Percentiles rank a stretch among this genome's conserved stretches.
These are phyloP conservation scores for Myotis planiceps DNA, from an alignment of 2,797 vertebrate genomes.

Conservation along the genomic window DNA sequence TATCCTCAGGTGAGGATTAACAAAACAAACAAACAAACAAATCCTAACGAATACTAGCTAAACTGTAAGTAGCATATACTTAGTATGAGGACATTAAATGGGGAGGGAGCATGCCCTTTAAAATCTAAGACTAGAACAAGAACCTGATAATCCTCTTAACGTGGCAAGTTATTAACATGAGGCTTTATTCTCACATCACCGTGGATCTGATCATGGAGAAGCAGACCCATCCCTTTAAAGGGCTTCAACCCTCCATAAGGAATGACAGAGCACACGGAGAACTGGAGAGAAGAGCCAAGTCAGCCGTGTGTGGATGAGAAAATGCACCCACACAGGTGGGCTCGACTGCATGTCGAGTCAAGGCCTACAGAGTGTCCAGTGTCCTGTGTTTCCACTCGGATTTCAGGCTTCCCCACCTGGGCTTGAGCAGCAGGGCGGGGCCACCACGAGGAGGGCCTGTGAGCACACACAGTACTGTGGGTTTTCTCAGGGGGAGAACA, in stretches of 20 bases:
- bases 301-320: too few relatives aligned
- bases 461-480: too few relatives aligned
- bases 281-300: not conserved
- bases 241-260: not conserved
- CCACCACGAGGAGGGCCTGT: too few relatives aligned
- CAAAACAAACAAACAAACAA: too few relatives aligned
- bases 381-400: too few relatives aligned
- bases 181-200: not conserved
- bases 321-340: too few relatives aligned
- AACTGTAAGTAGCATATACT: not conserved
- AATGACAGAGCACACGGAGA: fast-evolving
- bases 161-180: not conserved
- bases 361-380: too few relatives aligned
- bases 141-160: not conserved
- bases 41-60: not conserved
- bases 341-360: too few relatives aligned
- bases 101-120: not conserved
- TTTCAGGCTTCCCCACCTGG: too few relatives aligned
- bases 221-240: not conserved
- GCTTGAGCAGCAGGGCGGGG: too few relatives aligned
- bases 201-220: not conserved
- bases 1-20: too few relatives aligned
- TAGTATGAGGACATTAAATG: fast-evolving
- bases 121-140: not conserved
- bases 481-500: too few relatives aligned